Conservation (phyloP, 2,797 vertebrate species). For the Macropodus opercularis region DNA sequence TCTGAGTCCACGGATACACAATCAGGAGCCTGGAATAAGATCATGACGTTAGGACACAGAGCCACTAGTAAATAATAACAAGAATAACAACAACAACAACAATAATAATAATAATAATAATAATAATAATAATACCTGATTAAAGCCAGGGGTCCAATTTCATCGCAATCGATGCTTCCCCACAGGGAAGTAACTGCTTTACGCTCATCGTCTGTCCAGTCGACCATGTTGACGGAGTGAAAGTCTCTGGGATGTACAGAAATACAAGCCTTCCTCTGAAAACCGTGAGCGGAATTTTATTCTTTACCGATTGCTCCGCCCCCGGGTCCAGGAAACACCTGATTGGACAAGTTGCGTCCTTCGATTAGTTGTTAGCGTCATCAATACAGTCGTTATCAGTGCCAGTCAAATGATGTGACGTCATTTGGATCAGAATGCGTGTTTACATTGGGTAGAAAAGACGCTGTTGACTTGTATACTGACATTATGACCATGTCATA, state of each 20-base stretch:
- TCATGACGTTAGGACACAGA: not conserved
- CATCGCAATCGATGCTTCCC: constrained; percentile 70
- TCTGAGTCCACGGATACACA: constrained; percentile 84
- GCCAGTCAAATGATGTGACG: no score
- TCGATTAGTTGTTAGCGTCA: not conserved
- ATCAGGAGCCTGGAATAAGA: constrained; percentile 57
- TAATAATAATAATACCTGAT: constrained; percentile 64
- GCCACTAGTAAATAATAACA: not conserved
- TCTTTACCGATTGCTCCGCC: not conserved
- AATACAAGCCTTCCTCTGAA: not conserved
- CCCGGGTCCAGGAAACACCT: not conserved
- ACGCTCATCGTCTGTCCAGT: constrained; percentile 80
- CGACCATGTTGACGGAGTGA: constrained; percentile 76
- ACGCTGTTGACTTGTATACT: no score
- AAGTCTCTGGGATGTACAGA: not conserved
- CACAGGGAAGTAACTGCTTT: constrained; percentile 63
- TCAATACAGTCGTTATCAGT: no score
- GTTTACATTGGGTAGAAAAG: no score
- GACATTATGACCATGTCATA: no score
- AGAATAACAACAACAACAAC: not conserved
- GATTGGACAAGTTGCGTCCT: constrained; percentile 7
- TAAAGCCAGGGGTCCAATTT: constrained; percentile 72
- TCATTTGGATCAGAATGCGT: not conserved
- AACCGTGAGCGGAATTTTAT: not conserved
- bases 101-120: no score